Evolutionary conservation across 37 sponge, comb jelly and placozoan species (phyloP).

Genomic region (Oscarella lobularis): DNA sequence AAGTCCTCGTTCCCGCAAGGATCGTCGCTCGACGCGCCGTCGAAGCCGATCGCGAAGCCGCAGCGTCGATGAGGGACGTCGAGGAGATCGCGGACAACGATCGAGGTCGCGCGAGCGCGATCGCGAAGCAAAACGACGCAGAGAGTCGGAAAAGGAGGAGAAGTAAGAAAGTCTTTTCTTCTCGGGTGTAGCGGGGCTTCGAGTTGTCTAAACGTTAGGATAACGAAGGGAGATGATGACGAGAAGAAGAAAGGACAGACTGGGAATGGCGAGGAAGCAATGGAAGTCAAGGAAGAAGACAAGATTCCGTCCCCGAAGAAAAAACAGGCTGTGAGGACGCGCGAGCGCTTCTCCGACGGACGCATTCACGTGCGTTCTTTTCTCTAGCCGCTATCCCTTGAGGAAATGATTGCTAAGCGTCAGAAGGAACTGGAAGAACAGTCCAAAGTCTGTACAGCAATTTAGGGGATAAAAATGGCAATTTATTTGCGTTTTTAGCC

Average conservation of each 20-base stretch:
- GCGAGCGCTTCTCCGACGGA: no score
- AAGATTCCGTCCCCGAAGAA: no score
- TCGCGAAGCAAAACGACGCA: not conserved
- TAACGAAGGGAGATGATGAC: no score
- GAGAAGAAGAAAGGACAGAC: not conserved
- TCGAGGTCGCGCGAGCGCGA: not conserved
- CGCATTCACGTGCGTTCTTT: no score
- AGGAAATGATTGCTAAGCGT: conserved; percentile 76
- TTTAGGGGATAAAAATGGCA: not conserved
- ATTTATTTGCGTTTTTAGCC: conserved; percentile 32
- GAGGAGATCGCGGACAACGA: not conserved
- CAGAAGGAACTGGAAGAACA: conserved; percentile 49
- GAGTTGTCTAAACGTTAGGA: no score
- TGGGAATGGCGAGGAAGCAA: not conserved
- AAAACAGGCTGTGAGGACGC: no score
- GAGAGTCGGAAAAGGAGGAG: not conserved
- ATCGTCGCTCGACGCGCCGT: not conserved
- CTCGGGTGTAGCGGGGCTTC: no score
- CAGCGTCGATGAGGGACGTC: not conserved
- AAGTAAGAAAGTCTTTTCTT: no score
- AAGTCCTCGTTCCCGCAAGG: not conserved
- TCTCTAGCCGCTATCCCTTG: conserved; percentile 81
- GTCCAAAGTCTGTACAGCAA: conserved; percentile 37
- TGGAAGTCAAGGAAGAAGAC: not conserved
- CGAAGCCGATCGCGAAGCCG: conserved; percentile 8